Base-by-base conservation (phyloP, 2,888 invertebrate species). In the Scrobipalpa atriplicella region DNA sequence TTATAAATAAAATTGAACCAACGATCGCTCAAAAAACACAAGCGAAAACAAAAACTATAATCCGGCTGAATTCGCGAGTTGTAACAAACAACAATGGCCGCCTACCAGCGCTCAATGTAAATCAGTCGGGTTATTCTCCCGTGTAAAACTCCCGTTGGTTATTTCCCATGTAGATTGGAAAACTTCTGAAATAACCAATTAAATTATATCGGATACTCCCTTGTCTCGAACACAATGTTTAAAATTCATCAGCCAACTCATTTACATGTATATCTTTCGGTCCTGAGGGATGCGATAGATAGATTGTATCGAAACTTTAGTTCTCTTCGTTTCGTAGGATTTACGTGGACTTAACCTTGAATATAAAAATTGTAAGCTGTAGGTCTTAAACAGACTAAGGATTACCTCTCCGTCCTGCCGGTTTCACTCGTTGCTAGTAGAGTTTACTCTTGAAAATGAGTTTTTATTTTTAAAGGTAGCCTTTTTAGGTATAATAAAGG, bases 161-260 rank as follows among this genome's bases (percentile, higher is more conserved):
- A 82, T 82, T 82, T 75, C 78, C 76, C 77, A 83, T 84, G 84
- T 77, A 86, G 83, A 87, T 88, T 87, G 87, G 83, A 84, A 88
- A 87, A 88, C 75, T 87, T 86, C 79, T 76, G 76, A 78, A 82
- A 83, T 83, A 86, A 82, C 84, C 86, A 87, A 87, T 87, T 86
- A 85, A 83, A 80, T 82, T 80, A 82, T 56, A 21, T 78, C 77
- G 77, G 78, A 82, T 80, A 80, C 74, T 67, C 66, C 69, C 71
- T 71, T 70, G 73, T 74, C 69, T 72, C 69, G 69, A 65, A 64
- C 56, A 18, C 65, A 65, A 58, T 65, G 68, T 67, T 73, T 71
- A 66, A 69, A 70, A 72, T 71, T 71, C 72, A 71, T 70, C 66
- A 62, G 66, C 56, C 60, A 64, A 47, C 29, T 41, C 38, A 69